phyloP scores from a whole-genome alignment of 2,113 vertebrate genomes.

The Microcebus jonahi region DNA sequence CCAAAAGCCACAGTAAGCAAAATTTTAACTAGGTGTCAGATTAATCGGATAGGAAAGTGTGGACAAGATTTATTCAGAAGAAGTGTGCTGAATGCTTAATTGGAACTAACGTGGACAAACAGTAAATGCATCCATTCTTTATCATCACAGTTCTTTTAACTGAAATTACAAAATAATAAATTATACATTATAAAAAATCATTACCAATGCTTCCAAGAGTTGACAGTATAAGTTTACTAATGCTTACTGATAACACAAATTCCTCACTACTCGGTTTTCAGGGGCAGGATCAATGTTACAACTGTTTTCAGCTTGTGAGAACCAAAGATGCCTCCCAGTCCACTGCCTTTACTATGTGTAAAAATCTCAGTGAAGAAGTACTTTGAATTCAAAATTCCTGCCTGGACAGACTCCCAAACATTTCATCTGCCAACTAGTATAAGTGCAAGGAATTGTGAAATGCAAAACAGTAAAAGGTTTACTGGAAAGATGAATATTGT shows the following conservation, averaged over 20 bases:
- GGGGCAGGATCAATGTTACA: neutral
- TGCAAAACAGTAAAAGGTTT: slow-evolving; percentile 49
- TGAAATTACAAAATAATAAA: neutral
- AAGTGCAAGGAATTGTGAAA: neutral
- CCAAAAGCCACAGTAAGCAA: neutral
- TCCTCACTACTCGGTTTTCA: neutral
- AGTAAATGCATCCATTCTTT: neutral
- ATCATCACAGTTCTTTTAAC: neutral
- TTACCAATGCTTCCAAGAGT: neutral
- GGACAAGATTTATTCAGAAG: neutral
- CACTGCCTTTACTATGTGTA: too few species aligned
- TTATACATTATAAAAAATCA: neutral
- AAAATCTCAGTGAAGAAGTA: neutral
- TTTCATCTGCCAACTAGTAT: neutral
- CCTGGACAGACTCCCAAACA: neutral
- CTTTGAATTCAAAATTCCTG: neutral
- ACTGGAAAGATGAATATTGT: slow-evolving; percentile 44
- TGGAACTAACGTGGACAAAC: neutral
- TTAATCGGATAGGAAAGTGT: neutral
- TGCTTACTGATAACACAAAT: neutral
- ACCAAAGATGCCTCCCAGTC: neutral
- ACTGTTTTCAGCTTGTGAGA: neutral
- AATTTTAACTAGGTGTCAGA: neutral
- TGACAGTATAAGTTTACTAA: neutral
- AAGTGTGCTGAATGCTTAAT: neutral